Evolutionary conservation across 2,113 vertebrate species (phyloP).

Genomic region (Cyprinus carpio): DNA sequence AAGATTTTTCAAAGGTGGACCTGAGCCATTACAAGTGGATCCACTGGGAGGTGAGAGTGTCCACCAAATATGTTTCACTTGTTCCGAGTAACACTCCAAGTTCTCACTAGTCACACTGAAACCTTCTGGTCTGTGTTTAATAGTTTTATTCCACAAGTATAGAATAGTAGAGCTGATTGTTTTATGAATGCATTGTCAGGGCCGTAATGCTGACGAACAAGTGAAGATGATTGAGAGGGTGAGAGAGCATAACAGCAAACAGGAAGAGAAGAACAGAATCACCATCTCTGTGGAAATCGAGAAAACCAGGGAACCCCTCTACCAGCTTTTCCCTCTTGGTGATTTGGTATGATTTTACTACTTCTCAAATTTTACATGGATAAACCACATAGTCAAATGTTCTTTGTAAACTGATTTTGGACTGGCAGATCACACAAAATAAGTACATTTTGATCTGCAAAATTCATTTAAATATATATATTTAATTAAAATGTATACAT

Average conservation of each 20-base stretch:
- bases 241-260: slow-evolving; percentile 69
- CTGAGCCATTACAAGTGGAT: slow-evolving; percentile 88
- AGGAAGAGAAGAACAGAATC: slow-evolving; percentile 68
- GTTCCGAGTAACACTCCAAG: not conserved
- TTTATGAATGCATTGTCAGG: slow-evolving; percentile 70
- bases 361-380: not conserved
- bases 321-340: slow-evolving; percentile 81
- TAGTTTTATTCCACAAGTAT: not conserved
- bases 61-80: not conserved
- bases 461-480: too few relatives aligned
- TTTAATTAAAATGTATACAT: too few relatives aligned
- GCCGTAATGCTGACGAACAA: slow-evolving; percentile 86
- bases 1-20: slow-evolving; percentile 84
- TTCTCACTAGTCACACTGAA: not conserved
- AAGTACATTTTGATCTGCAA: not conserved
- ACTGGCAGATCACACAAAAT: not conserved
- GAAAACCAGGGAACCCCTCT: slow-evolving; percentile 84
- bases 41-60: slow-evolving; percentile 87
- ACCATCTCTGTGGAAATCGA: slow-evolving; percentile 88
- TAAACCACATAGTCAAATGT: not conserved
- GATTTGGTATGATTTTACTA: slow-evolving; percentile 78
- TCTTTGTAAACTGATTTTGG: not conserved
- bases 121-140: not conserved
- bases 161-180: not conserved
- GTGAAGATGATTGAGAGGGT: slow-evolving; percentile 87